Base-by-base conservation (phyloP, 2,888 invertebrate genomes). In the Meandrusa payeni region DNA sequence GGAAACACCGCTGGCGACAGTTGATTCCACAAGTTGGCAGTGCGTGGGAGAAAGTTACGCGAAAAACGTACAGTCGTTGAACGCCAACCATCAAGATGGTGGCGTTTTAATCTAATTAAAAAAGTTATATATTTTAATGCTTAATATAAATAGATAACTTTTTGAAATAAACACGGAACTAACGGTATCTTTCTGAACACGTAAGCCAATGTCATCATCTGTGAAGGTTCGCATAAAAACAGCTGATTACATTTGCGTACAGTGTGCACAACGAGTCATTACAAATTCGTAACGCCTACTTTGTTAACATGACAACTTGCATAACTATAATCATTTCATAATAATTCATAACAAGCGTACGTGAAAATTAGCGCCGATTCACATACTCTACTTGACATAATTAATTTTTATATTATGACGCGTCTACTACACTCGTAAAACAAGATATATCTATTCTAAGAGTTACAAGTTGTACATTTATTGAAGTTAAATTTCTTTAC, bases 231-330 rank as follows among this genome's bases (percentile, higher is more conserved):
- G 11, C 13, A 34, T 28, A 36, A 23, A 28, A 41, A 28, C 32
- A 33, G n/a, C 22, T 23, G 13, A 34, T 34, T 41, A 34, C 15
- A 10, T 1, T 31, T 31, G 31, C 26, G 36, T 36, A 15, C 23
- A 36, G 5, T 15, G 13, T 33, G 12, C 29, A 22, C 29, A 23
- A 36, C 36, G 3, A 13, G 42, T 37, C 20, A 43, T 43, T 43
- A 37, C 36, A 31, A 37, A 43, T 43, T 43, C 36, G 42, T 31
- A 26, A 43, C 42, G 24, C 42, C 42, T 12, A 37, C 37, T 31
- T 19, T 31, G 31, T 31, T 29, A 37, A 36, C 23, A 42, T 42
- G 27, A 27, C 20, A n/a, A 34, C 34, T 34, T 41, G 33, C 12
- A 28, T 15, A 41, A 34, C 41, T 34, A 20, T 41, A 34, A 28